phyloP scores from a whole-genome alignment of 37 sponge, comb jelly and placozoan species.

The Theonella swinhoei region DNA sequence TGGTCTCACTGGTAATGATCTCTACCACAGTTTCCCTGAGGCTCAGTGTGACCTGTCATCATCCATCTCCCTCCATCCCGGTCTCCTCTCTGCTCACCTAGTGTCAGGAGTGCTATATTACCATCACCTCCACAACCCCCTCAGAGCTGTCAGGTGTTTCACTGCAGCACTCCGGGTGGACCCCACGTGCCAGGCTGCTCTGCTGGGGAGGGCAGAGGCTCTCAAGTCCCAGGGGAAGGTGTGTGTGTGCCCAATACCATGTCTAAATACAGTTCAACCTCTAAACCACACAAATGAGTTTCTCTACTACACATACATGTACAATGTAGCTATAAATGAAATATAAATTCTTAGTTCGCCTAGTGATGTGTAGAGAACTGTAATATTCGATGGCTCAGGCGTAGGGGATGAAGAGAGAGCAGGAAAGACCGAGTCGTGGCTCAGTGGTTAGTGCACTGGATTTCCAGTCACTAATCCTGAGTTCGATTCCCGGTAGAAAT shows the following conservation, averaged over 20 bases:
- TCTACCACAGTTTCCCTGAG: slow-evolving; percentile 73
- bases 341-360: no score
- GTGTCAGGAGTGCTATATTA: slow-evolving; percentile 77
- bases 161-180: slow-evolving; percentile 70
- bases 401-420: no score
- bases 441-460: no score
- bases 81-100: slow-evolving; percentile 70
- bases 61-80: slow-evolving; percentile 63
- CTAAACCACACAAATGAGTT: neutral
- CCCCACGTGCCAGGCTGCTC: slow-evolving; percentile 82
- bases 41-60: slow-evolving; percentile 84
- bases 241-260: neutral
- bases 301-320: neutral
- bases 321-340: neutral
- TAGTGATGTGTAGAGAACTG: no score
- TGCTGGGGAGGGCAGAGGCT: slow-evolving; percentile 88
- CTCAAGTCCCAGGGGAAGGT: slow-evolving; percentile 37
- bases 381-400: no score
- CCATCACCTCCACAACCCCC: slow-evolving; percentile 29
- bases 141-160: slow-evolving; percentile 68
- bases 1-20: neutral
- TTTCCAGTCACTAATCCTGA: no score
- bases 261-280: neutral
- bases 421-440: no score
- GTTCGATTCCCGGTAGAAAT: no score